Base-by-base conservation (phyloP, 2,888 invertebrate species). In the Darwinula stevensoni region DNA sequence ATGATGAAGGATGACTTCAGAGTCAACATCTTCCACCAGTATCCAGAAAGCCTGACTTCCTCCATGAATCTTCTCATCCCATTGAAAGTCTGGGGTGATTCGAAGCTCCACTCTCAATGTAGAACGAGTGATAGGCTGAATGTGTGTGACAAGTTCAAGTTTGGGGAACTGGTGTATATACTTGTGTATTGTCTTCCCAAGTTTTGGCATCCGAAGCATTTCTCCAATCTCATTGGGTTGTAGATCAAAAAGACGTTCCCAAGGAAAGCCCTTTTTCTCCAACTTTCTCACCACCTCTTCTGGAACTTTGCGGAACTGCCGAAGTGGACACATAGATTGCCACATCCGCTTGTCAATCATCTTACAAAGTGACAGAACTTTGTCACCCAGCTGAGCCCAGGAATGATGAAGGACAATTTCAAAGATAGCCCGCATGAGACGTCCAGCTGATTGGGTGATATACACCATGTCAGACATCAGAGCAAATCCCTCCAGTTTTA, bases 381-480 rank as follows among this genome's bases (percentile, higher is more conserved):
- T 97, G 48, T 94, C 91, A 1, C 88, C 82, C 32, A 99, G 50
- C 44, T 91, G 88, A 0, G 97, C 97, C 97, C 97, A 97, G 11
- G 94, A 78, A 17, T 74, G 53, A 46, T 55, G 63, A 27, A 97
- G 50, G 0, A 94, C 94, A 40, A 61, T 58, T 45, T 61, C 60
- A 45, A 50, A 59, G 40, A 99, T 84, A 1, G 97, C 94, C 37
- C 97, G 57, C 61, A 97, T 71, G 29, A 97, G 60, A 30, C 97
- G 61, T 2, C 78, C 72, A 0, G 97, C 97, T 0, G 86, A 88
- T 52, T 99, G 97, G 0, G 94, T 91, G 0, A 97, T 80, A 48
- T 82, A 99, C 3, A 94, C 86, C 94, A 97, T 97, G 50, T 97
- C 97, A 0, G 88, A 78, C 80, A 94, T 91, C 2, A 97, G 57